Conservation (phyloP, 2,797 vertebrate species). For the Pitangus sulphuratus region DNA sequence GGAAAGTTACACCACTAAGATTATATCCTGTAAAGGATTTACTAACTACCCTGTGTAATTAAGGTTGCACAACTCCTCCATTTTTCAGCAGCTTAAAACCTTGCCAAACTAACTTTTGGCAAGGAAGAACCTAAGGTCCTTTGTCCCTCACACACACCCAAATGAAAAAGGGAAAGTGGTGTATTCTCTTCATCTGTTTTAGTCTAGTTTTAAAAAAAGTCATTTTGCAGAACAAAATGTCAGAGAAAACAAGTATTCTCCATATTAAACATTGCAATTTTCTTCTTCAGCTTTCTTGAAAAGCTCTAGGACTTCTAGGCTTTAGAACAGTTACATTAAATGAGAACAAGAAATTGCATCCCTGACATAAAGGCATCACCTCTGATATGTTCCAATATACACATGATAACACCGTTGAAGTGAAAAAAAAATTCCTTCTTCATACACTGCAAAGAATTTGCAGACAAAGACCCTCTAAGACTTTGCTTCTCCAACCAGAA, state of each 20-base stretch:
- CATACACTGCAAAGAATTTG: background rate
- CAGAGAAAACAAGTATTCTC: background rate
- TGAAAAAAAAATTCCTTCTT: background rate
- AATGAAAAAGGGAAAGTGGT: background rate
- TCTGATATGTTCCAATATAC: background rate
- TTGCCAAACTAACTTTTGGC: conserved; percentile 14
- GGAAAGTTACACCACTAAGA: background rate
- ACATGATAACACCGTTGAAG: rapidly evolving
- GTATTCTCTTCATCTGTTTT: background rate
- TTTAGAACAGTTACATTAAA: background rate
- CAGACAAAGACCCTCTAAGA: background rate
- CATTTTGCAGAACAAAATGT: background rate
- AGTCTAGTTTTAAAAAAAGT: background rate
- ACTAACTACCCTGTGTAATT: background rate
- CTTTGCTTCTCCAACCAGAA: background rate
- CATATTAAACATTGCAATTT: background rate
- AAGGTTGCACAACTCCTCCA: conserved; percentile 12
- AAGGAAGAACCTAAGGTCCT: background rate
- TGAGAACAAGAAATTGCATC: background rate
- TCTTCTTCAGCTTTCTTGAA: background rate
- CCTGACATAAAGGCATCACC: background rate
- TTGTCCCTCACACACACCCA: background rate
- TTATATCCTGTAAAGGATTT: conserved; percentile 19
- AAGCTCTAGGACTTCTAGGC: background rate
- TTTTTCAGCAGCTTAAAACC: conserved; percentile 7